A percentile compares a stretch with the other conserved stretches of the same genome.
Evolutionary conservation across 2,113 vertebrate genomes (phyloP).

Genomic region (Erinaceus europaeus): DNA sequence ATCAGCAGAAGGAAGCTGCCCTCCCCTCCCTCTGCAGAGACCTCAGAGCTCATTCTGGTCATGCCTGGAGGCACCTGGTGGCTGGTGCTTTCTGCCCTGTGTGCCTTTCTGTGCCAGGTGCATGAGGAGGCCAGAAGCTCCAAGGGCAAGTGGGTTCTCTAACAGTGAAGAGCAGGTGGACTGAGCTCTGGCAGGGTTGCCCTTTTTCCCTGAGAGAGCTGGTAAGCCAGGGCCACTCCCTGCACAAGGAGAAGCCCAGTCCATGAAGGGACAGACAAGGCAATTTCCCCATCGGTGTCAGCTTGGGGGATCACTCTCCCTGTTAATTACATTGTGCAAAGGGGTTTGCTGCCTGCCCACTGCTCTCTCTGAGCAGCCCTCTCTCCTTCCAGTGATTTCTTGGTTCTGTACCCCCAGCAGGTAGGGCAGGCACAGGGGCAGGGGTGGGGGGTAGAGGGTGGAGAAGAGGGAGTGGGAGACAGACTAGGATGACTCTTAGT

Average conservation of each 20-base stretch:
- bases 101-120: fast-evolving
- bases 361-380: conserved; percentile 63
- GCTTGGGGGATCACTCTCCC: conserved; percentile 60
- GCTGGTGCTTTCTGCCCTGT: too few relatives aligned
- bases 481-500: not conserved
- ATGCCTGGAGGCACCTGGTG: not conserved
- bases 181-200: conserved; percentile 53
- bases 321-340: conserved; percentile 62
- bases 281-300: conserved; percentile 63
- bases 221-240: not conserved
- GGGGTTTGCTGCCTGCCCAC: not conserved
- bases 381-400: conserved; percentile 55
- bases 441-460: too few relatives aligned
- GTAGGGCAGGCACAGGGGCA: conserved; percentile 16
- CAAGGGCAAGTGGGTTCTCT: not conserved
- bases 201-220: conserved; percentile 6
- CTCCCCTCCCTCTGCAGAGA: not conserved
- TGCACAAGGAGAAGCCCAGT: not conserved
- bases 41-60: conserved; percentile 14
- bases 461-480: too few relatives aligned
- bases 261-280: not conserved
- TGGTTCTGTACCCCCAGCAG: fast-evolving
- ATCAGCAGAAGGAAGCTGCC: conserved; percentile 32
- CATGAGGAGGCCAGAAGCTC: fast-evolving
- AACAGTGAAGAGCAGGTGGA: conserved; percentile 47